Evolutionary conservation across 1,140 invertebrate genomes (phyloP).

Genomic region (Palaemon carinicauda): DNA sequence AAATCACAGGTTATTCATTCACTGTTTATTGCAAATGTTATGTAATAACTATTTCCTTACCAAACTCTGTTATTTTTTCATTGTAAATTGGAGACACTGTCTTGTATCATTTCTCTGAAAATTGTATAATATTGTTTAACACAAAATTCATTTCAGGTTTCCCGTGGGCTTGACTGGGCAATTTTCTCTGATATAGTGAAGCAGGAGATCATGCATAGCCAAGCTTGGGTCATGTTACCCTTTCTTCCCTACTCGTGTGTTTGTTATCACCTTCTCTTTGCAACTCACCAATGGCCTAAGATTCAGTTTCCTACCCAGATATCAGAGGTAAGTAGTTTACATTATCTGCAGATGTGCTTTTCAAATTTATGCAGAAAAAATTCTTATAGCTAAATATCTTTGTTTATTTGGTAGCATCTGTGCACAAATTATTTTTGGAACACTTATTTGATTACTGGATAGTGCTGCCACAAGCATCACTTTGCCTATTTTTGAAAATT

Average conservation of each 20-base stretch:
- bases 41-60: too few relatives aligned
- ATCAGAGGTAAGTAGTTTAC: constrained; percentile 74
- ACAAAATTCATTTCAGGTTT: constrained; percentile 31
- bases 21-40: too few relatives aligned
- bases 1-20: too few relatives aligned
- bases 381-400: too few relatives aligned
- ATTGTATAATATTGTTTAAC: too few relatives aligned
- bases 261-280: constrained; percentile 82
- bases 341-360: constrained; percentile 59
- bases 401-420: background rate
- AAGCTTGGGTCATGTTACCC: constrained; percentile 82
- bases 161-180: constrained; percentile 79
- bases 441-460: too few relatives aligned
- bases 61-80: too few relatives aligned
- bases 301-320: constrained; percentile 74
- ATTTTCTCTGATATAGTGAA: constrained; percentile 78
- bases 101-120: too few relatives aligned
- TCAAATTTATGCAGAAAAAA: background rate
- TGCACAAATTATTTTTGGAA: too few relatives aligned
- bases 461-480: too few relatives aligned
- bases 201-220: constrained; percentile 72
- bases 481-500: too few relatives aligned
- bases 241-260: constrained; percentile 82
- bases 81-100: too few relatives aligned
- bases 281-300: constrained; percentile 70